Evolutionary conservation across 2,113 vertebrate genomes (phyloP), one percentile per base, ranked within the genome.

Genomic region (Tragelaphus strepsiceros): DNA sequence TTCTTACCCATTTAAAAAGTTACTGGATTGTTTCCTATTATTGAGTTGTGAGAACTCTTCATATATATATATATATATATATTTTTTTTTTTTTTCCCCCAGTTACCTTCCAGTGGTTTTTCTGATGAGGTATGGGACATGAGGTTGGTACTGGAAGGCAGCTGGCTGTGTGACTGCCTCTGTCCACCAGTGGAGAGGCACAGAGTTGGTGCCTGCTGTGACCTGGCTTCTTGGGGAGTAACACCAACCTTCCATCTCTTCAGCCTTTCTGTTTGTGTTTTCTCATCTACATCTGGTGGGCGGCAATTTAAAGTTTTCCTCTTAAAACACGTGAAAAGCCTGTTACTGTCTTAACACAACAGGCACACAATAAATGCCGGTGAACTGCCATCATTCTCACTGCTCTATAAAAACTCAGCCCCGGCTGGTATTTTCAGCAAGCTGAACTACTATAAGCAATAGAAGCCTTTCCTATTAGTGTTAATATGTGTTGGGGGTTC

Each of bases 21-120:
- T 67, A 71, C 24, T 93, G 43, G 39, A 24, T 14, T 87, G 56
- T 74, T 83, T 64, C 51, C 90, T 91, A 46, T 78, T 82, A 51
- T 13, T 94, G 84, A 92, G 26, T 88, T 95, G 21, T 93, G 77
- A 95, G 28, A 88, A 81, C 83, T 93, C 62, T 93, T 90, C 83
- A 59, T 89, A n/a, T 46, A 77, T 15, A 12, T 24, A 3, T 3
- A 6, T 74, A 3, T 67, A 19, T 67, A 19, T 9, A 64, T 64
- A 32, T 64, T 71, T 51, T 35, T 3, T 26, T 46, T 2, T 54
- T 92, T 88, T 32, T 39, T n/a, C n/a, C n/a, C n/a, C 54, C 43
- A 92, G 62, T 94, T 9, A 85, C n/a, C 7, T 84, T 46, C 24
- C 61, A 56, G 11, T 56, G n/a, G 11, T 62, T 62, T 89, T 95